Evolutionary conservation across 1,140 invertebrate genomes (phyloP), one percentile per base, ranked within the genome.

Genomic region (Penaeus chinensis): DNA sequence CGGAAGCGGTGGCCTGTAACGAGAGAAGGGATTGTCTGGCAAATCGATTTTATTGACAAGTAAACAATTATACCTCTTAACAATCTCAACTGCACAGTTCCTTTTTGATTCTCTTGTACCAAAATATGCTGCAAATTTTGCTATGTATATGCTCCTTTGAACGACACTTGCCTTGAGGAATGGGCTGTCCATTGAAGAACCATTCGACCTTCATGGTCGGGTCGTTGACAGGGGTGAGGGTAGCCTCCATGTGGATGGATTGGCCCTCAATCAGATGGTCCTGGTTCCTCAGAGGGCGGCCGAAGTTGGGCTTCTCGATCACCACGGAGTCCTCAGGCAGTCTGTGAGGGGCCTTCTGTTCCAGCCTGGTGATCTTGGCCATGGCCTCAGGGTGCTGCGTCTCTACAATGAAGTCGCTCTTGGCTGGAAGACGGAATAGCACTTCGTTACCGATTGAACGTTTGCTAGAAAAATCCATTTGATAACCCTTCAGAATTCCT

Each of bases 171-270:
- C 94, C 94, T 91, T 97, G 96, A 90, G 96, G 95, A 90, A 99
- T 95, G 2, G 97, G 97, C 91, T 94, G 94, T 82, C 97, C 98
- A 93, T 99, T 97, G 91, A 96, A 95, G 92, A 95, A 98, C 98
- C 98, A 99, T 93, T 99, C 97, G 32, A 99, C 96, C 86, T 95
- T 95, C 96, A 99, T 97, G 1, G 96, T 97, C 10, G 97, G 96
- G 93, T 99, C 98, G 92, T 98, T 98, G 0, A 98, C 96, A 1
- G 98, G 98, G 16, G 97, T 97, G 10, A 99, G 92, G 8, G 97
- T 98, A 24, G 97, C 98, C 93, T 99, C 98, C 91, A 99, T 94
- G 93, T 99, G 98, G 88, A 97, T 96, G 62, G 95, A 95, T 89
- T 96, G 94, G n/a, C 97, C 97, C 93, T 98, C 98, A 54, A 95